These are phyloP conservation scores for Tachycineta bicolor DNA, from an alignment of 2,113 vertebrate genomes.

Conservation along the genomic window DNA sequence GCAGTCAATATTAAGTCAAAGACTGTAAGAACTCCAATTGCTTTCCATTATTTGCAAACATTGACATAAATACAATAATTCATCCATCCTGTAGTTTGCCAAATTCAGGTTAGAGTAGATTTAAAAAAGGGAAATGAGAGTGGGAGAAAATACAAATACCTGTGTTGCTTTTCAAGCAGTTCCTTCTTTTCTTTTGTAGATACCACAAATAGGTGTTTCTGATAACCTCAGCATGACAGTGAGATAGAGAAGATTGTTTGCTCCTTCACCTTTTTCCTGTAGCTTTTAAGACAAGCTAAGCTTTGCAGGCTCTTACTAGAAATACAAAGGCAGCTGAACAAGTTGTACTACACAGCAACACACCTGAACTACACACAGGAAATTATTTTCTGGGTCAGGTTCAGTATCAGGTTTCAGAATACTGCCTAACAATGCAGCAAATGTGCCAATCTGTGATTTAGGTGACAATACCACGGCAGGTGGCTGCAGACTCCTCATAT, in stretches of 20 bases:
- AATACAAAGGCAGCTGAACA: background rate
- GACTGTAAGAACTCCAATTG: background rate
- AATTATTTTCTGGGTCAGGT: background rate
- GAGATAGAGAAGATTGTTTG: background rate
- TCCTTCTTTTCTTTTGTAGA: background rate
- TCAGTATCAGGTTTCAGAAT: background rate
- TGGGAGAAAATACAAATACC: background rate
- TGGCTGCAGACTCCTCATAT: background rate
- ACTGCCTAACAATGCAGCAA: accelerated
- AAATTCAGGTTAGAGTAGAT: background rate
- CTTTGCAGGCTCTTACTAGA: background rate
- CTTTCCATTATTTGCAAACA: background rate
- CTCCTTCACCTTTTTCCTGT: background rate
- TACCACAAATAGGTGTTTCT: background rate
- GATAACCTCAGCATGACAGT: background rate
- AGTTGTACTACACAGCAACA: background rate
- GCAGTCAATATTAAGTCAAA: background rate
- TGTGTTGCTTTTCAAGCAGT: background rate
- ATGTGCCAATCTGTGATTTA: background rate
- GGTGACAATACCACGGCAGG: background rate
- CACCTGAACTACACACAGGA: background rate
- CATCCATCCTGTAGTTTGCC: background rate
- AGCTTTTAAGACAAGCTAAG: background rate
- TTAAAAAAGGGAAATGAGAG: background rate
- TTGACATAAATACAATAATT: background rate